A percentile compares a stretch with the other conserved stretches of the same genome.
phyloP scores from a whole-genome alignment of 2,113 vertebrate species.

The Mobula hypostoma region DNA sequence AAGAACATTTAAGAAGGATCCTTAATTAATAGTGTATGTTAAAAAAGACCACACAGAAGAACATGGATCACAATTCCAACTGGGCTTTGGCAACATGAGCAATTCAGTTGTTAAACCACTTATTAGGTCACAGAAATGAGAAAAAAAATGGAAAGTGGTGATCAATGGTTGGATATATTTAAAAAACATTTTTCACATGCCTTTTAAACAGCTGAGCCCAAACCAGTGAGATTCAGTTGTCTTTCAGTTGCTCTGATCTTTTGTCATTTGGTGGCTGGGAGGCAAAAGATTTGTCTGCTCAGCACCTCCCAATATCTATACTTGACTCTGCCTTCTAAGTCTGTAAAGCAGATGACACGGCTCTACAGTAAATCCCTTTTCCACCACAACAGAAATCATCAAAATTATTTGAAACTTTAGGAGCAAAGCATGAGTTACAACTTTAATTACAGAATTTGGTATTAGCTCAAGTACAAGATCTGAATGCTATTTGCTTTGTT shows the following conservation, averaged over 20 bases:
- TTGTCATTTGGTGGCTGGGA: background rate
- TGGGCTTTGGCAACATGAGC: background rate
- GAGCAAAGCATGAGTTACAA: too few species aligned
- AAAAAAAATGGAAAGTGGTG: background rate
- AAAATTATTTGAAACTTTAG: background rate
- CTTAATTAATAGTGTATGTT: background rate
- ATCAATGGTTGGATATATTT: background rate
- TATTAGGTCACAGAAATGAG: background rate
- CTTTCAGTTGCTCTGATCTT: background rate
- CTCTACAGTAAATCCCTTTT: background rate
- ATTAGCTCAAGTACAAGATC: too few species aligned
- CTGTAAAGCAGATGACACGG: background rate
- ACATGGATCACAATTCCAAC: background rate
- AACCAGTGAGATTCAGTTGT: background rate
- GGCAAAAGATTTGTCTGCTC: background rate
- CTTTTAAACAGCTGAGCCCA: background rate
- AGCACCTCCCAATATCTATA: background rate
- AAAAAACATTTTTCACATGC: background rate
- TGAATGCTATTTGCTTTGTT: too few species aligned
- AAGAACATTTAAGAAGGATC: background rate
- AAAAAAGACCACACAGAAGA: background rate
- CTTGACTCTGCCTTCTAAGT: too few species aligned
- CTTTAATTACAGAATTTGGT: too few species aligned
- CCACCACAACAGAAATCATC: background rate
- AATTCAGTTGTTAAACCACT: background rate